Percentiles rank a stretch among this genome's conserved stretches.
phyloP scores from a whole-genome alignment of 2,888 invertebrate species.

The Campoplex capitator region DNA sequence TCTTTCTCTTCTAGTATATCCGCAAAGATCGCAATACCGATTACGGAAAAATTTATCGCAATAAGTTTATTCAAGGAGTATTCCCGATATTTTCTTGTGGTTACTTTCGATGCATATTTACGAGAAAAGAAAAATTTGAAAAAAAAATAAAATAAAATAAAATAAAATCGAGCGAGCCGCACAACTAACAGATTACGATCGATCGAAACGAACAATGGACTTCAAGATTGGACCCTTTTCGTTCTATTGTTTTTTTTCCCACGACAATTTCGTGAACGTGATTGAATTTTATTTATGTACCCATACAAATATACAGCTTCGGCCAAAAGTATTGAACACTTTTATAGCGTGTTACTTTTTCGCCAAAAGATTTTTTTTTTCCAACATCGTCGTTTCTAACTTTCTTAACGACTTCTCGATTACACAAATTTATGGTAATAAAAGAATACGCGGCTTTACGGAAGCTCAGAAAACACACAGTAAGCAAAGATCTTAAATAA shows the following conservation, averaged over 20 bases:
- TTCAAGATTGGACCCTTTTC: conserved; percentile 8
- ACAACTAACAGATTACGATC: conserved; percentile 17
- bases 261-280: conserved; percentile 1
- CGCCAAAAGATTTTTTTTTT: neutral
- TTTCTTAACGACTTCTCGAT: too few relatives aligned
- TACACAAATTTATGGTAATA: too few relatives aligned
- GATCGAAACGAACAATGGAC: conserved; percentile 20
- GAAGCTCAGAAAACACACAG: too few relatives aligned
- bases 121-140: neutral
- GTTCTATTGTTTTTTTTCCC: conserved; percentile 21
- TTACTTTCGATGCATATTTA: conserved; percentile 12
- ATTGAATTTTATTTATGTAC: conserved; percentile 3
- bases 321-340: neutral
- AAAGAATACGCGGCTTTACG: too few relatives aligned
- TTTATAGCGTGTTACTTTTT: neutral
- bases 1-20: conserved; percentile 22
- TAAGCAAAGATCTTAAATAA: too few relatives aligned
- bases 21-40: conserved; percentile 50
- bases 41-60: conserved; percentile 50
- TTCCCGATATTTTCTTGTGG: conserved; percentile 3
- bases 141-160: neutral
- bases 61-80: conserved; percentile 2
- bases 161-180: conserved; percentile 4
- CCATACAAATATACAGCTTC: neutral
- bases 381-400: too few relatives aligned